These are phyloP conservation scores for Saturnia pavonia DNA, from an alignment of 2,888 invertebrate species.

Conservation along the genomic window DNA sequence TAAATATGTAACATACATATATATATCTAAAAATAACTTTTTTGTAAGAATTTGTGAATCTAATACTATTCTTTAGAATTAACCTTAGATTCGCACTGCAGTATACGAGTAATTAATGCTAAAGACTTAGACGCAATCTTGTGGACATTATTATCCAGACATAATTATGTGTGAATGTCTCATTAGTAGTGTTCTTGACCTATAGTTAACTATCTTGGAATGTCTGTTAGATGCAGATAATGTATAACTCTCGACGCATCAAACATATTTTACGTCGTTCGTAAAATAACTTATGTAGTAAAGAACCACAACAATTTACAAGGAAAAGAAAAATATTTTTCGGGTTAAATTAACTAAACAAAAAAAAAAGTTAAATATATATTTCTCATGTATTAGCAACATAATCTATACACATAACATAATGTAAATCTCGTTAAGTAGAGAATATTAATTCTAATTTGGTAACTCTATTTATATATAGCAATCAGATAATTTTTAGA, in stretches of 20 bases:
- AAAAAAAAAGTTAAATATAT: too few relatives aligned
- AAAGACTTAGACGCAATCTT: background rate
- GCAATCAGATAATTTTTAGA: too few relatives aligned
- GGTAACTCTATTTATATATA: too few relatives aligned
- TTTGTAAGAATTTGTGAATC: too few relatives aligned
- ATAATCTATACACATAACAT: too few relatives aligned
- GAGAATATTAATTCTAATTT: too few relatives aligned
- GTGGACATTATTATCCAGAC: background rate
- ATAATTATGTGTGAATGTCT: background rate
- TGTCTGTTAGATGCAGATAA: background rate
- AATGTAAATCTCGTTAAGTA: too few relatives aligned
- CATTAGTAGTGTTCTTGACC: background rate
- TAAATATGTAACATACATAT: too few relatives aligned
- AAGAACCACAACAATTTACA: slow-evolving; percentile 49
- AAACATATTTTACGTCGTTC: background rate
- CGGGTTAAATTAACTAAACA: too few relatives aligned
- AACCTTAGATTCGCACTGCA: background rate
- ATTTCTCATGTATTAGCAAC: too few relatives aligned
- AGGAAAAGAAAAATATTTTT: slow-evolving; percentile 32
- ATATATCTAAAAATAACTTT: too few relatives aligned
- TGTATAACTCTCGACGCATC: background rate
- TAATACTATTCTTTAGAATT: too few relatives aligned
- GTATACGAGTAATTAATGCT: background rate
- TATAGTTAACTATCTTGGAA: background rate
- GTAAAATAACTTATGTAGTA: slow-evolving; percentile 35